Base-by-base conservation (phyloP, 2,797 vertebrate genomes). In the Propithecus perrieri region DNA sequence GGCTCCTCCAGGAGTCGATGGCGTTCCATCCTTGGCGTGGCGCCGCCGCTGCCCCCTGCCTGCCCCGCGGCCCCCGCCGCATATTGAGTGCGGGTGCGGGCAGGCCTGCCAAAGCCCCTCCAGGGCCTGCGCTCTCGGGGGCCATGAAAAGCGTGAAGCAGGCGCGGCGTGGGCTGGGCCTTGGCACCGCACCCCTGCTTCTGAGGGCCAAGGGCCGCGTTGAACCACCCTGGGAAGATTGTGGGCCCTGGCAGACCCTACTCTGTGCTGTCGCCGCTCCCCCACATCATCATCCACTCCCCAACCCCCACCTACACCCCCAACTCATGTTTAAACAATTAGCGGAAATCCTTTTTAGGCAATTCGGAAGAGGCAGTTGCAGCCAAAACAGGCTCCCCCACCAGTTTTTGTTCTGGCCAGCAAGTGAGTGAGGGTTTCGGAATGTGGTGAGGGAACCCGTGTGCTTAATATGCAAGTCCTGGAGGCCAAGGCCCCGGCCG, bases 91-190 rank as follows among this genome's bases (percentile, higher is more conserved):
- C 89, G 95, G 97, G 95, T 55, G 97, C 63, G 48, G 79, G 86
- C 91, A 92, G 96, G 96, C 93, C 97, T 98, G 98, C 98, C 98
- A 98, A 97, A 97, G 93, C 79, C 94, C 97, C 97, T 95, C 87
- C 96, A 90, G 97, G 78, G 96, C 91, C 14, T 13, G 93, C 0
- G 33, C 98, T 98, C 98, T 97, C 96, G 96, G 97, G 87, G 81
- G 86, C 95, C 80, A 96, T 97, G 97, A 95, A 97, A 97, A 97
- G 97, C 50, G 30, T 63, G 97, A 97, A 94, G 95, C 97, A 97
- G 97, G 97, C 90, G 43, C 79, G 0, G 0, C 50, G 95, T 83
- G 96, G 93, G 97, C 92, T 85, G 91, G 97, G 93, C 61, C 5
- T 95, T 92, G 85, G 95, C 85, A 89, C 93, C 78, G 94, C 55